phyloP scores from a whole-genome alignment of 2,888 invertebrate species.

The Drosophila siamana region DNA sequence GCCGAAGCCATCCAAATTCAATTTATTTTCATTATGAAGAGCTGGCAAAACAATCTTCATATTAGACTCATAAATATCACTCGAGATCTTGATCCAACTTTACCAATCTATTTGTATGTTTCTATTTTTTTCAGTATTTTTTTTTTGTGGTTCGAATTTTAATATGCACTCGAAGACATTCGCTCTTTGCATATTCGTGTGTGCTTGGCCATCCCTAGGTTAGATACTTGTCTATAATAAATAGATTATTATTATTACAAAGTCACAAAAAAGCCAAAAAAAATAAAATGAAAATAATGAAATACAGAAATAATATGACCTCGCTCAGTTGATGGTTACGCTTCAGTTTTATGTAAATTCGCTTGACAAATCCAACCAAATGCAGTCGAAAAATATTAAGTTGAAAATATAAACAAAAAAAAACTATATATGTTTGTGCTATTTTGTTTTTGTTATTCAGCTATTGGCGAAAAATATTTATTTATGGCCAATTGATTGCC shows the following conservation, averaged over 20 bases:
- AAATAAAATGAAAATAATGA: conserved; percentile 1
- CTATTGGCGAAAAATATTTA: background rate
- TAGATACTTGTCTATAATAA: conserved; percentile 30
- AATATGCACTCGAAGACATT: conserved; percentile 28
- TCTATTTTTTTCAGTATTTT: background rate
- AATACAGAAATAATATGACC: conserved; percentile 16
- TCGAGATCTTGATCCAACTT: conserved; percentile 29
- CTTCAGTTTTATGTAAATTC: conserved; percentile 18
- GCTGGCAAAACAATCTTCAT: conserved; percentile 40
- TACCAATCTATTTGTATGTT: conserved; percentile 14
- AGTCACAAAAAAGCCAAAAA: conserved; percentile 6
- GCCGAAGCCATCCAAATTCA: conserved; percentile 52
- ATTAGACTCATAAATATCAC: conserved; percentile 27
- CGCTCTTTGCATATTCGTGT: conserved; percentile 28
- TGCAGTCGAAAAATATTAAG: conserved; percentile 5
- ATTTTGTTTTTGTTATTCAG: background rate
- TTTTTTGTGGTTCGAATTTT: background rate
- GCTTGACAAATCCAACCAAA: conserved; percentile 14
- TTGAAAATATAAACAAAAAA: background rate
- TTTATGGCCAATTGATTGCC: background rate
- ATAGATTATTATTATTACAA: conserved; percentile 35
- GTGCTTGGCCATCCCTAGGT: conserved; percentile 32
- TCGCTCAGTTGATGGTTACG: conserved; percentile 20
- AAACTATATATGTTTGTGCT: background rate
- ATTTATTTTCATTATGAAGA: conserved; percentile 44